phyloP scores from a whole-genome alignment of 1,140 invertebrate genomes.

The Andricus grossulariae region DNA sequence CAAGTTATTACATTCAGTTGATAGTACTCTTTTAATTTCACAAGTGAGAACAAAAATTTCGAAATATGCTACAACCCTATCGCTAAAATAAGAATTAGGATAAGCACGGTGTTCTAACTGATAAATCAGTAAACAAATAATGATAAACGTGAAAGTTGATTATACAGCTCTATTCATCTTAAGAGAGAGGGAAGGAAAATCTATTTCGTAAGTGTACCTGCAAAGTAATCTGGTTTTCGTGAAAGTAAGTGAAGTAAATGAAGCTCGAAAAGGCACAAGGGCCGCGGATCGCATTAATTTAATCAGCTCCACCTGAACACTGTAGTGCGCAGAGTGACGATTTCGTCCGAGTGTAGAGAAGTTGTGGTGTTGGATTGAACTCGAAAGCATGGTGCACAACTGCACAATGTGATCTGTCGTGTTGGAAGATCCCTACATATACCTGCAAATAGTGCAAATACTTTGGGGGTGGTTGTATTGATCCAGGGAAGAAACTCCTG shows the following conservation, averaged over 20 bases:
- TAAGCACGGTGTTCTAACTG: too few relatives aligned
- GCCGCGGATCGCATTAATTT: conserved; percentile 19
- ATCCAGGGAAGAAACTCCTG: conserved; percentile 20
- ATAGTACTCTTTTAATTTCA: too few relatives aligned
- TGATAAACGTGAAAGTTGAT: neutral
- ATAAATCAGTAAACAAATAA: neutral
- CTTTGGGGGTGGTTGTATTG: neutral
- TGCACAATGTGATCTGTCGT: conserved; percentile 4
- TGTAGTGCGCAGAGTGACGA: conserved; percentile 3
- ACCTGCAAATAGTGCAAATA: neutral
- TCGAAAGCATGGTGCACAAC: neutral
- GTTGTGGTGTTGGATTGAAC: neutral
- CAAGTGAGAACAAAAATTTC: too few relatives aligned
- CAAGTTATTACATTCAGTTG: too few relatives aligned
- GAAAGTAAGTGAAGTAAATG: conserved; percentile 14
- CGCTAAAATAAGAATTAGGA: too few relatives aligned
- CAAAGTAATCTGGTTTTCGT: conserved; percentile 7
- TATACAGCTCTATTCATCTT: neutral
- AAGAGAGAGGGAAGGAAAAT: neutral
- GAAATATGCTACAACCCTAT: too few relatives aligned
- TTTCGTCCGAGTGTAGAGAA: neutral
- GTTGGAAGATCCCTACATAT: conserved; percentile 15
- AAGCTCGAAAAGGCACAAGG: conserved; percentile 22
- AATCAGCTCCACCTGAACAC: conserved; percentile 26
- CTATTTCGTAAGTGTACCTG: conserved; percentile 12